Percentiles rank a stretch among this genome's conserved stretches.
Evolutionary conservation across 2,888 invertebrate species (phyloP).

Genomic region (Dryobotodes eremita): DNA sequence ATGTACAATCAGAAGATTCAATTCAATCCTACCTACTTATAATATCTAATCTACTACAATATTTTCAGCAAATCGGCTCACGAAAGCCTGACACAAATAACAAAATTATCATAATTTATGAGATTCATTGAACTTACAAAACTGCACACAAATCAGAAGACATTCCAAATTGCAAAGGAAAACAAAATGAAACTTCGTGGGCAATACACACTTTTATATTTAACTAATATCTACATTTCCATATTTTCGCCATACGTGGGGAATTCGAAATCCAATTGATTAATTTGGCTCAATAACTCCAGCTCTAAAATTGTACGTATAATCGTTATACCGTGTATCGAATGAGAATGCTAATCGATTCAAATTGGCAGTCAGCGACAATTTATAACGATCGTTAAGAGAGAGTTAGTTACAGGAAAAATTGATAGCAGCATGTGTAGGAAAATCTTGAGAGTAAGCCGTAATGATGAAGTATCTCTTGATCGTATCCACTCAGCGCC

Average conservation of each 20-base stretch:
- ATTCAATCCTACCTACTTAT: no score
- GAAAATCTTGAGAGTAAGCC: slow-evolving; percentile 61
- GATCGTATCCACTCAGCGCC: slow-evolving; percentile 61
- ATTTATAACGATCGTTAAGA: slow-evolving; percentile 49
- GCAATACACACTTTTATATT: slow-evolving; percentile 35
- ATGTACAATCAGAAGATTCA: no score
- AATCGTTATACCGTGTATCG: slow-evolving; percentile 47
- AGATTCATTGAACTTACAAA: slow-evolving; percentile 9
- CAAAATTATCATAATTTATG: slow-evolving; percentile 20
- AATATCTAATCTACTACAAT: no score
- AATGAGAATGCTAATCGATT: slow-evolving; percentile 55
- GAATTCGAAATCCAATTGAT: slow-evolving; percentile 38
- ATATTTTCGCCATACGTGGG: slow-evolving; percentile 23
- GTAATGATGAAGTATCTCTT: slow-evolving; percentile 69
- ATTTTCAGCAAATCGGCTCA: not conserved
- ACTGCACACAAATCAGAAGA: slow-evolving; percentile 9
- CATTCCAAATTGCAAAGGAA: slow-evolving; percentile 22
- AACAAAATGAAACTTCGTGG: slow-evolving; percentile 43
- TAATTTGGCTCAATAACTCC: slow-evolving; percentile 36
- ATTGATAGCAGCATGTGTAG: slow-evolving; percentile 36
- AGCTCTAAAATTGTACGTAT: slow-evolving; percentile 44
- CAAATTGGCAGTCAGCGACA: slow-evolving; percentile 28
- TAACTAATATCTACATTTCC: slow-evolving; percentile 23
- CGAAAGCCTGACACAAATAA: not conserved
- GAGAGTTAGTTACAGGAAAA: slow-evolving; percentile 37